A percentile compares a stretch with the other conserved stretches of the same genome.
phyloP scores from a whole-genome alignment of 2,888 invertebrate species.

The Diploptera punctata region DNA sequence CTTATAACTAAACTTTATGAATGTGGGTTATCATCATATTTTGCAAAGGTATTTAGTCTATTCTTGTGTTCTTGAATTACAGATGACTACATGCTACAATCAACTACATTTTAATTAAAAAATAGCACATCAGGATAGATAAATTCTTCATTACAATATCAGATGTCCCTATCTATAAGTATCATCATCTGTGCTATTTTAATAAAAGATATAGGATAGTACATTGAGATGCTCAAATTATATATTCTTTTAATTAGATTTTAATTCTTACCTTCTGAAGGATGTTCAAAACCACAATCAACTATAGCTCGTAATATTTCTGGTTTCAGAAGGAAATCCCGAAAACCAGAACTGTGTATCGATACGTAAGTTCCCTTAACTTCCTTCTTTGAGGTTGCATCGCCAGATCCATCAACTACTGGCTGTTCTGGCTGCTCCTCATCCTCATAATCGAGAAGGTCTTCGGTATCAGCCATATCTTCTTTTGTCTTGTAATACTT shows the following conservation, averaged over 20 bases:
- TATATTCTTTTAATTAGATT: too few relatives aligned
- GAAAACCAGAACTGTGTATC: conserved; percentile 98
- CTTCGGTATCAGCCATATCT: conserved; percentile 89
- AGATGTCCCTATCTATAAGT: conserved; percentile 30
- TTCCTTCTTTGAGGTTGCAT: conserved; percentile 82
- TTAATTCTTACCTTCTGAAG: conserved; percentile 83
- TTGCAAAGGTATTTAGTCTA: too few relatives aligned
- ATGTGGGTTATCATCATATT: too few relatives aligned
- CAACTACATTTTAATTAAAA: too few relatives aligned
- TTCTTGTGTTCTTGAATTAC: too few relatives aligned
- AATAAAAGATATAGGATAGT: too few relatives aligned
- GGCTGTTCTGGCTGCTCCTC: conserved; percentile 91
- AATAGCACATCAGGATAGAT: conserved; percentile 26
- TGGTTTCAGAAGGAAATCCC: conserved; percentile 97
- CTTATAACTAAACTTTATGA: too few relatives aligned
- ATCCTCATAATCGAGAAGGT: conserved; percentile 99
- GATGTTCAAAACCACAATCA: conserved; percentile 99
- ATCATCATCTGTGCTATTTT: conserved; percentile 10
- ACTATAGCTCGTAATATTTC: conserved; percentile 97
- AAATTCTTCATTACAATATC: conserved; percentile 17
- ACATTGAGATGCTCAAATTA: too few relatives aligned
- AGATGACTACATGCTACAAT: too few relatives aligned
- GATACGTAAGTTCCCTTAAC: conserved; percentile 97
- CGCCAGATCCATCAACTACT: conserved; percentile 72
- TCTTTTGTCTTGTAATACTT: too few relatives aligned